Base-by-base conservation (phyloP, 2,888 invertebrate genomes). In the Oxyteleia sp. region DNA sequence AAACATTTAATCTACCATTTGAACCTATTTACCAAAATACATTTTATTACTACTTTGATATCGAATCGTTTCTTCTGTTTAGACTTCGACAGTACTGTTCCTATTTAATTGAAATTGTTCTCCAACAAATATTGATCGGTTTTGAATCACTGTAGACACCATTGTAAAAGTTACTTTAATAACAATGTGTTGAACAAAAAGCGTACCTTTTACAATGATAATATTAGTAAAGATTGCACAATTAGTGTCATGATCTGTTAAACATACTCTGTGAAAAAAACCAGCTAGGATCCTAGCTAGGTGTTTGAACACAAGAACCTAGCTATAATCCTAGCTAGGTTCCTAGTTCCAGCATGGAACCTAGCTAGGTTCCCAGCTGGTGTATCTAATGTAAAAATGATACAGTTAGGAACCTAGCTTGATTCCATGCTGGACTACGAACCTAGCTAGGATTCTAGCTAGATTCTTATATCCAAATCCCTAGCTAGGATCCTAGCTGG, bases 1-100 rank as follows among this genome's bases (percentile, higher is more conserved):
- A 82, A 84, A 84, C 55, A 51, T 69, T 68, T 32, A 71, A 82
- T 84, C 41, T 51, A 43, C 55, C 26, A 75, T 75, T 55, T 69
- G 35, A 49, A 49, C 63, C 35, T 49, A 45, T 59, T 38, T 61
- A 35, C 23, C n/a, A 63, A 23, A 63, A 49, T 49, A 18, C 15
- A 59, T 59, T 43, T 59, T 41, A 23, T 55, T 35, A 18, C n/a
- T n/a, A n/a, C n/a, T 15, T 35, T 26, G 3, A 26, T 32, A 32
- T 32, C 16, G 43, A 59, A 26, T 15, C 0, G 10, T 55, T 59
- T 35, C 43, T 59, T 59, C 43, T 55, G 15, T 20, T 38, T 38
- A n/a, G 10, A 13, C 4, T 35, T 38, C 20, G 38, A 32, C 3
- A 16, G 10, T 32, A 51, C 2, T 29, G 1, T 53, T 55, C 18